Evolutionary conservation across 2,888 invertebrate species (phyloP).

Genomic region (Molanna angustata): DNA sequence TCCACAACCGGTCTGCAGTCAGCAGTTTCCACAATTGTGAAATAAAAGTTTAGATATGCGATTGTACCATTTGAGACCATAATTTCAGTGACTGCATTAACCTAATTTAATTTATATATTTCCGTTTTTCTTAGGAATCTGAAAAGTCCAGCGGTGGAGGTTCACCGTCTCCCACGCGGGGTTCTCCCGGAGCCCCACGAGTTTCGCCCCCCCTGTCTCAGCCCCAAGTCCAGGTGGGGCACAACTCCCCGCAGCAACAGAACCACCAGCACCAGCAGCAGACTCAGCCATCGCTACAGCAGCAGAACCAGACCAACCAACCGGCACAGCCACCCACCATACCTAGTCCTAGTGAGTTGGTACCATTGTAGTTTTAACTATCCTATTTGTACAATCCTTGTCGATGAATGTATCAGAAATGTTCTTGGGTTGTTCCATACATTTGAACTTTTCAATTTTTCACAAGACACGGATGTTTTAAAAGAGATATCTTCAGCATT

Average conservation of each 20-base stretch:
- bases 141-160: conserved; percentile 64
- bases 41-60: no score
- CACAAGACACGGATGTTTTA: no score
- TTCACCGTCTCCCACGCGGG: conserved; percentile 51
- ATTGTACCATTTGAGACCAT: no score
- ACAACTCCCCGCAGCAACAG: conserved; percentile 7
- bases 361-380: conserved; percentile 36
- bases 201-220: conserved; percentile 11
- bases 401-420: no score
- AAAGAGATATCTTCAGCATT: no score
- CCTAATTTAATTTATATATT: conserved; percentile 19
- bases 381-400: background rate
- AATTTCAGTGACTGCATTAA: no score
- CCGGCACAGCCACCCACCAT: conserved; percentile 41
- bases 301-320: background rate
- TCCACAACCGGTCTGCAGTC: no score
- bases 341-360: conserved; percentile 55
- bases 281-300: background rate
- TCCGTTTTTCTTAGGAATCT: conserved; percentile 51
- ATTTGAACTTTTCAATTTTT: no score
- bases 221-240: background rate
- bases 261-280: background rate
- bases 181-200: conserved; percentile 39
- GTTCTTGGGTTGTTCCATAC: no score
- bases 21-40: no score